A percentile compares a stretch with the other conserved stretches of the same genome.
Conservation (phyloP, 2,888 invertebrate species). For the Ochropleura plecta region DNA sequence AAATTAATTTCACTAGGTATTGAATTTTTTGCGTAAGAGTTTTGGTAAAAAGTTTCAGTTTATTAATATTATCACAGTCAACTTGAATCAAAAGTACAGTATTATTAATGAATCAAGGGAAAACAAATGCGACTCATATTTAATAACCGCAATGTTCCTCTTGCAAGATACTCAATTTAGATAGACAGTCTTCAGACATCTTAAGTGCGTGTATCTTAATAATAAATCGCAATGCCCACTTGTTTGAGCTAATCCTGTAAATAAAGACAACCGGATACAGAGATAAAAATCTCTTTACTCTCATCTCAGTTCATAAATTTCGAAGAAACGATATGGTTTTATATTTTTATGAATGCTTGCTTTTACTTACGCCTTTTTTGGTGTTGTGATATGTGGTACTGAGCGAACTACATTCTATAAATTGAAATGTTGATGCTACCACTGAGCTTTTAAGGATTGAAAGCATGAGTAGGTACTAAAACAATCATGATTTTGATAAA, state of each 20-base stretch:
- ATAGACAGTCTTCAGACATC: slow-evolving; percentile 34
- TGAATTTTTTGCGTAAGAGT: background rate
- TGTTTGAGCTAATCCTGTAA: slow-evolving; percentile 42
- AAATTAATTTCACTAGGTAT: background rate
- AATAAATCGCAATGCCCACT: slow-evolving; percentile 30
- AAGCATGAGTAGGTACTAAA: background rate
- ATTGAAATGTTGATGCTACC: background rate
- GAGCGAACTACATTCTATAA: slow-evolving; percentile 6
- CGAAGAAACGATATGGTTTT: slow-evolving; percentile 39
- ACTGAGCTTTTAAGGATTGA: background rate
- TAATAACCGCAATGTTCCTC: slow-evolving; percentile 19
- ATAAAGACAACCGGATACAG: slow-evolving; percentile 56
- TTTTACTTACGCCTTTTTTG: slow-evolving; percentile 34
- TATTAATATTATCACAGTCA: background rate
- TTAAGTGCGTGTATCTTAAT: slow-evolving; percentile 26
- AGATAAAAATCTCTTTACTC: slow-evolving; percentile 51
- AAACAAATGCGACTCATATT: slow-evolving; percentile 22
- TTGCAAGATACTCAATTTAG: slow-evolving; percentile 34
- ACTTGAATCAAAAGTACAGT: background rate
- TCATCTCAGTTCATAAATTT: slow-evolving; percentile 31
- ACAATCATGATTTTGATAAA: background rate
- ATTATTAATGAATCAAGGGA: background rate
- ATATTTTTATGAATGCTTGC: slow-evolving; percentile 26
- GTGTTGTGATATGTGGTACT: background rate
- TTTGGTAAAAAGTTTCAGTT: background rate